phyloP scores from a whole-genome alignment of 2,888 invertebrate species.

The Gymnocheta viridis region DNA sequence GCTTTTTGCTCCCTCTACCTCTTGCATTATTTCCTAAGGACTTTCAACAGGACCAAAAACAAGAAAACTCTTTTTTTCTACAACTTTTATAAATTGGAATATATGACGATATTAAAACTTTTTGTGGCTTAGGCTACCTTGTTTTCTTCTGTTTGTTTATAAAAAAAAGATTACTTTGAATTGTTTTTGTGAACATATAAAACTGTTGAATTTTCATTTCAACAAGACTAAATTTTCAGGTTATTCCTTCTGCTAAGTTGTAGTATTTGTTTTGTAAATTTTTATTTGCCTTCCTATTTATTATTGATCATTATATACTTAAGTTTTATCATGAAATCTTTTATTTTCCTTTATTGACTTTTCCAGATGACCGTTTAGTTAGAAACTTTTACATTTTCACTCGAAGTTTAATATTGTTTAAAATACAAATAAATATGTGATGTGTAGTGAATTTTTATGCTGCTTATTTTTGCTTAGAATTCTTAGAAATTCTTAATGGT shows the following conservation, averaged over 20 bases:
- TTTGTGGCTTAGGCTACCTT: not conserved
- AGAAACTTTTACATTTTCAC: not conserved
- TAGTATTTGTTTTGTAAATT: not conserved
- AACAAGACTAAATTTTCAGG: not conserved
- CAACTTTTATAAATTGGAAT: constrained; percentile 43
- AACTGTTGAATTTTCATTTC: constrained; percentile 15
- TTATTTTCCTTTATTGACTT: constrained; percentile 21
- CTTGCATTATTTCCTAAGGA: constrained; percentile 44
- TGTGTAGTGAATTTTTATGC: not conserved
- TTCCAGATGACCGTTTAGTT: constrained; percentile 38
- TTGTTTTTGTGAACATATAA: not conserved
- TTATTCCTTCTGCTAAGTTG: not conserved
- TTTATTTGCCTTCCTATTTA: constrained; percentile 46
- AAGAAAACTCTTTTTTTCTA: constrained; percentile 14
- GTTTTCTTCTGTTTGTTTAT: not conserved
- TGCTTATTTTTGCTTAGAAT: not conserved
- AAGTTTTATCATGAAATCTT: constrained; percentile 46
- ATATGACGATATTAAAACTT: constrained; percentile 47
- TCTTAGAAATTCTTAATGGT: constrained; percentile 57
- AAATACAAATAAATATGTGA: not conserved
- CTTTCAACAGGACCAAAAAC: constrained; percentile 36
- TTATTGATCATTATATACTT: constrained; percentile 64
- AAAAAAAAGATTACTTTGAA: constrained; percentile 8
- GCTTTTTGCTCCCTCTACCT: not conserved
- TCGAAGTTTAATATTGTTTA: constrained; percentile 26